phyloP scores from a whole-genome alignment of 1,140 invertebrate species.

The Mya arenaria region DNA sequence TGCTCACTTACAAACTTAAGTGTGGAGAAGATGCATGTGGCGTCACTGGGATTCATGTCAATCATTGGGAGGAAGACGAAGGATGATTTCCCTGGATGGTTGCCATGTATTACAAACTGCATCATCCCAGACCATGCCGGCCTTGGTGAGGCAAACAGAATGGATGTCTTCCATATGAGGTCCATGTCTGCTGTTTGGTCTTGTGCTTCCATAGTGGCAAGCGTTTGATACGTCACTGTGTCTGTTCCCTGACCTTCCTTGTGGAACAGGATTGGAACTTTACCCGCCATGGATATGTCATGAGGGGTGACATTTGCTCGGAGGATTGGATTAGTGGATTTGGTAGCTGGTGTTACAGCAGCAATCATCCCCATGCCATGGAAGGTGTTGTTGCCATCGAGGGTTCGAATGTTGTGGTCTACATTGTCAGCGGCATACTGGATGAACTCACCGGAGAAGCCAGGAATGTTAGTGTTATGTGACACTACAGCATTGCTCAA shows the following conservation, averaged over 20 bases:
- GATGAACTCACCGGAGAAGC: background rate
- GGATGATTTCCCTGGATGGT: constrained; percentile 63
- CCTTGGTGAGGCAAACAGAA: no score
- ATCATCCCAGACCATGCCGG: constrained; percentile 36
- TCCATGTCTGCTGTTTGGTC: no score
- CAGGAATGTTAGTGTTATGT: no score
- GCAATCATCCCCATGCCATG: constrained; percentile 74
- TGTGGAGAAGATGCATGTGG: constrained; percentile 66
- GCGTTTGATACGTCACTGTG: no score
- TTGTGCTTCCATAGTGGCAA: no score
- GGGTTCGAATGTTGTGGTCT: constrained; percentile 56
- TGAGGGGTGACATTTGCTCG: background rate
- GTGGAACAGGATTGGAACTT: background rate
- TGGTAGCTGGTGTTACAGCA: constrained; percentile 45
- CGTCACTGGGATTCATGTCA: constrained; percentile 64
- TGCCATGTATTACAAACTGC: constrained; percentile 35
- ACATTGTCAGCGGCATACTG: constrained; percentile 61
- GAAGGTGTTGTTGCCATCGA: constrained; percentile 64
- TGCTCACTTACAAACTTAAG: no score
- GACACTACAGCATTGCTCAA: no score
- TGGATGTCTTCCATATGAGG: no score
- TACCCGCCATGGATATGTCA: background rate
- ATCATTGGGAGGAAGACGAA: constrained; percentile 67
- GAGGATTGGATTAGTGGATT: background rate
- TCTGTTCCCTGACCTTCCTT: no score